These are phyloP conservation scores for Acanthurus tractus DNA, from an alignment of 2,797 vertebrate genomes.

Conservation along the genomic window DNA sequence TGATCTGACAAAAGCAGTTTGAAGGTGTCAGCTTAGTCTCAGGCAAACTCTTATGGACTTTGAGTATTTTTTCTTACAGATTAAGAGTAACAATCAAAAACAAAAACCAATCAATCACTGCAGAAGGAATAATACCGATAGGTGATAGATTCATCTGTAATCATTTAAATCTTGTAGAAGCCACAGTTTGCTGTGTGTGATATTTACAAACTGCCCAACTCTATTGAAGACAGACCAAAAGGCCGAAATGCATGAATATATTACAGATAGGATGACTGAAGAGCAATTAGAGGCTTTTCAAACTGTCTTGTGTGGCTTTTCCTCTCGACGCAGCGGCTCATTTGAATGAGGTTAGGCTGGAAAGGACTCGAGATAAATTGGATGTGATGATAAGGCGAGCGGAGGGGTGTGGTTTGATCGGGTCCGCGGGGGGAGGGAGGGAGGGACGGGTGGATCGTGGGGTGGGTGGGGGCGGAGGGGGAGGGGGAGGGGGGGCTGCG, in stretches of 20 bases:
- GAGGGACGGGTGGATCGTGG: background rate
- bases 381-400: slow-evolving; percentile 26
- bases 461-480: slow-evolving; percentile 17
- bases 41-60: background rate
- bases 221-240: background rate
- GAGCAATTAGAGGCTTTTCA: background rate
- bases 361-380: slow-evolving; percentile 27
- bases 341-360: slow-evolving; percentile 22
- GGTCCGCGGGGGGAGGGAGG: slow-evolving; percentile 15
- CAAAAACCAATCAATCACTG: background rate
- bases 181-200: background rate
- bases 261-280: background rate
- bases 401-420: slow-evolving; percentile 72
- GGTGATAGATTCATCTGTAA: background rate
- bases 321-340: background rate
- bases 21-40: background rate
- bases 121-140: background rate
- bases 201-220: background rate
- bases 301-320: background rate
- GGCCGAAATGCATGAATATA: background rate
- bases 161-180: background rate
- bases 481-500: background rate
- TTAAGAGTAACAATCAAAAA: no score
- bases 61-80: background rate
- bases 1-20: background rate